A percentile compares a stretch with the other conserved stretches of the same genome.
phyloP scores from a whole-genome alignment of 2,113 vertebrate genomes.

The Catharus bicknelli region DNA sequence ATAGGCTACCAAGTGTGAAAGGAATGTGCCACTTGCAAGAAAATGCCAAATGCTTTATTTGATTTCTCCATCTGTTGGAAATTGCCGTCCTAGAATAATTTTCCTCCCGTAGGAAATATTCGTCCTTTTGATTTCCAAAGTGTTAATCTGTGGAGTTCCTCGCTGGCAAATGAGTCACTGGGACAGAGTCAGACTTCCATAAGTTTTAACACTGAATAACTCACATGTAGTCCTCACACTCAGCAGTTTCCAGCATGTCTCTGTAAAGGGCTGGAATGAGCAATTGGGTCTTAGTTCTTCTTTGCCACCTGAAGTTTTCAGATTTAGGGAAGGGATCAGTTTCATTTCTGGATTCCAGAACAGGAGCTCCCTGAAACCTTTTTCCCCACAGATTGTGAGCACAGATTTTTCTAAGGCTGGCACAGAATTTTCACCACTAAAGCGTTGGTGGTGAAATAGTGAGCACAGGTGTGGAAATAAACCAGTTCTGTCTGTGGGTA shows the following conservation, averaged over 20 bases:
- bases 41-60: slow-evolving; percentile 28
- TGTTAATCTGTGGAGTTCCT: neutral
- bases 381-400: rapidly evolving
- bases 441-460: neutral
- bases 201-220: slow-evolving; percentile 1
- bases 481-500: neutral
- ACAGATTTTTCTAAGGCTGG: neutral
- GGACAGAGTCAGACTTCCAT: neutral
- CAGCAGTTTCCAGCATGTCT: neutral
- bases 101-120: slow-evolving; percentile 3
- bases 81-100: neutral
- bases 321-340: neutral
- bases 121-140: slow-evolving; percentile 4
- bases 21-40: neutral
- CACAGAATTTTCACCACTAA: neutral
- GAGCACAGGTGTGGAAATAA: neutral
- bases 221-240: neutral
- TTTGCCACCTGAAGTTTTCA: neutral
- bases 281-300: neutral
- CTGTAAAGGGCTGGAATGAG: neutral
- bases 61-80: slow-evolving; percentile 42
- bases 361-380: neutral
- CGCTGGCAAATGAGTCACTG: slow-evolving; percentile 5
- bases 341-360: neutral
- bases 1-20: neutral